Conservation (phyloP, 2,113 vertebrate species). For the Melospiza melodia region DNA sequence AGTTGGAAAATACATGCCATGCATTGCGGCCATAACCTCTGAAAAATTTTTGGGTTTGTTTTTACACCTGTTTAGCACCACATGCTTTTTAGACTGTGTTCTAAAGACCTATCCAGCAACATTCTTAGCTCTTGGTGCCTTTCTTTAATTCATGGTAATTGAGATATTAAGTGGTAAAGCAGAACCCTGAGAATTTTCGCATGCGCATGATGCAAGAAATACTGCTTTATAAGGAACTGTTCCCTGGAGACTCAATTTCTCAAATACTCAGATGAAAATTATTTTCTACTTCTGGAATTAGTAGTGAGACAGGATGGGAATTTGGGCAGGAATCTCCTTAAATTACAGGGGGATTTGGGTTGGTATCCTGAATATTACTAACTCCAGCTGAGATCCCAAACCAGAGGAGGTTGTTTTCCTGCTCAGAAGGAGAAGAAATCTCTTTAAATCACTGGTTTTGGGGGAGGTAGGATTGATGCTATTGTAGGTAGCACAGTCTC, state of each 20-base stretch:
- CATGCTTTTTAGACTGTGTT: background rate
- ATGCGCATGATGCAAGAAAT: background rate
- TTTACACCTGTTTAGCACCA: conserved; percentile 60
- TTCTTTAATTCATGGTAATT: background rate
- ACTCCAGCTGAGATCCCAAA: background rate
- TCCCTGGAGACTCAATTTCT: conserved; percentile 1
- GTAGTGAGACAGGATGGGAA: conserved; percentile 13
- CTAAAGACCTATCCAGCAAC: background rate
- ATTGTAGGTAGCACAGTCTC: background rate
- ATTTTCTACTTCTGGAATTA: conserved; percentile 16
- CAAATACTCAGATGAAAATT: conserved; percentile 22
- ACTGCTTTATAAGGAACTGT: background rate
- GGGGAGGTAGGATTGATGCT: background rate
- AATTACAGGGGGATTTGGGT: conserved; percentile 39
- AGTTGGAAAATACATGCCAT: conserved; percentile 39
- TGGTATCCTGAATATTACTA: background rate
- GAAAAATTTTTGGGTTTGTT: background rate
- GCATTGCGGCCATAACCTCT: conserved; percentile 16
- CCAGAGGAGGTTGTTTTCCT: background rate
- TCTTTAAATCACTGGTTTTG: background rate
- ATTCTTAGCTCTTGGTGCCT: conserved; percentile 24
- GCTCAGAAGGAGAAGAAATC: background rate
- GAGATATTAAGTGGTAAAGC: conserved; percentile 6
- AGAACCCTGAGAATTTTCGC: conserved; percentile 26
- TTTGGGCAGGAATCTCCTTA: background rate